These are phyloP conservation scores for Hylia prasina DNA, from an alignment of 2,113 vertebrate species.

Conservation along the genomic window DNA sequence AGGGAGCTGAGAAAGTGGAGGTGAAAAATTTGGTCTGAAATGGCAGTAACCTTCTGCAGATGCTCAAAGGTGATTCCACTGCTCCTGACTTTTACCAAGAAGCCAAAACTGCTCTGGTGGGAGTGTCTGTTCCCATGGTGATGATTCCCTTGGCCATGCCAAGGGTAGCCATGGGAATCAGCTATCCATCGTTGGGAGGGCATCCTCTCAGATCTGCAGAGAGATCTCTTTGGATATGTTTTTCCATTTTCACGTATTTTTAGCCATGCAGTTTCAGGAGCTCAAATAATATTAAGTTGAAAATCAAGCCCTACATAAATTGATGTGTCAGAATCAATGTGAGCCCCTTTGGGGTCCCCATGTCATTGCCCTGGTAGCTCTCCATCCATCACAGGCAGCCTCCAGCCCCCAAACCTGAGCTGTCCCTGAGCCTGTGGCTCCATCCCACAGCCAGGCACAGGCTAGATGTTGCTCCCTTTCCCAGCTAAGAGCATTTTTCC, in stretches of 20 bases:
- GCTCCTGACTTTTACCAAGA: neutral
- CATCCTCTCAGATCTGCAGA: neutral
- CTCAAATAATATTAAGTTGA: neutral
- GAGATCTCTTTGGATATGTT: neutral
- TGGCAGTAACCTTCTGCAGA: neutral
- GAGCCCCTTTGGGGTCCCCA: neutral
- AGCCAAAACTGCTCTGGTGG: neutral
- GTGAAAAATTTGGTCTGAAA: neutral
- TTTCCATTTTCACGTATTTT: neutral
- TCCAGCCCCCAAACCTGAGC: neutral
- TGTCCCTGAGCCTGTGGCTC: neutral
- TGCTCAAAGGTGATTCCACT: neutral
- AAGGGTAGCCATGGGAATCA: fast-evolving
- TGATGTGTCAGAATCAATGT: neutral
- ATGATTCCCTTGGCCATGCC: neutral
- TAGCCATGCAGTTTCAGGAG: neutral
- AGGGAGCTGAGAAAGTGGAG: neutral
- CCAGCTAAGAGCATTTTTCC: neutral
- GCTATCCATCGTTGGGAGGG: neutral
- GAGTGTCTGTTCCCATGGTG: neutral
- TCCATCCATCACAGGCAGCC: neutral
- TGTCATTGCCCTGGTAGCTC: neutral
- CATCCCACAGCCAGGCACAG: neutral
- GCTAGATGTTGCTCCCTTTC: neutral
- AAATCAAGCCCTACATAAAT: neutral